Evolutionary conservation across 92 coral and sea anemone species (phyloP), one percentile per base, ranked within the genome.

Genomic region (Montipora capitata): DNA sequence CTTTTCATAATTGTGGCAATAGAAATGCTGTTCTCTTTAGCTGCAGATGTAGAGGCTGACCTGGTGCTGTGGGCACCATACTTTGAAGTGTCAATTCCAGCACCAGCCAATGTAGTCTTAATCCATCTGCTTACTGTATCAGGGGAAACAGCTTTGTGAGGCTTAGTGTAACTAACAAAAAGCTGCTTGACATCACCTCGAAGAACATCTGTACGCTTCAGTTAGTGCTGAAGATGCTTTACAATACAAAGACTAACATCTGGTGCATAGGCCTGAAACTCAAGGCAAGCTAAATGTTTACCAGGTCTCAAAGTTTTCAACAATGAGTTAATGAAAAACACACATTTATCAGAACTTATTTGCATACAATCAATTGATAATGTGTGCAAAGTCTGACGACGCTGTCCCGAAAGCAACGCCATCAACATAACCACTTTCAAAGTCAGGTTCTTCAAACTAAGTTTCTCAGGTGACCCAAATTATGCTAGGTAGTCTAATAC

Each of bases 231-330:
- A 58, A 78, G 56, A 71, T 54, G 39, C 10, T 58, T 71, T 39
- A 61, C 61, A 78, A 57, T 49, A 62, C 83, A 78, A 70, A 64
- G 40, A 78, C 71, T 54, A 69, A 14, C 61, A 71, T 57, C 70
- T 78, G 83, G 84, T 79, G 84, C 62, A 73, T 63, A 63, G 59
- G 74, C 84, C 63, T 71, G 40, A 56, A 79, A 62, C n/a, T 62
- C 41, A 79, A 79, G 14, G 13, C 73, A 40, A 59, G 63, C 72
- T 27, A 79, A 58, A 78, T 78, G 83, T 71, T 78, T 78, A 4
- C 59, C 84, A 62, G 84, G 84, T 38, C 67, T 40, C 10, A 91
- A 42, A n/a, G 83, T 85, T 79, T 90, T 90, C 27, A 86, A 67
- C 27, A 52, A 66, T 56, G 85, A 54, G 15, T 54, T 15, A 17